Evolutionary conservation across 2,888 invertebrate species (phyloP), one percentile per base, ranked within the genome.

Genomic region (Patella ulyssiponensis): DNA sequence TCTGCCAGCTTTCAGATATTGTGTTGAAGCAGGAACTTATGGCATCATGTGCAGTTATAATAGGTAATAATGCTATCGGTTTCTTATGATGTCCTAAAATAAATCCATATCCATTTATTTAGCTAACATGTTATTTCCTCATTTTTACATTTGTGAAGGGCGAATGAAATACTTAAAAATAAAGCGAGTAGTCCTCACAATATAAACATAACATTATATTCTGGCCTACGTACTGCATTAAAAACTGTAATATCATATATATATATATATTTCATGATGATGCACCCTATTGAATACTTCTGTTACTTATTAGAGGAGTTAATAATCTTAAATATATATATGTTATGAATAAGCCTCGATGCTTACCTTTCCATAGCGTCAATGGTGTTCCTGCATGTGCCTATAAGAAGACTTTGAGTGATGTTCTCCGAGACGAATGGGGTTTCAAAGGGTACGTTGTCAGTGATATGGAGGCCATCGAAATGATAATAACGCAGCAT

Each of bases 351-450:
- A 20, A 17, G 27, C 44, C 44, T 12, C 0, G 23, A 15, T 17
- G 70, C 27, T 17, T 17, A 51, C 15, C 14, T 72, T 17, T 73
- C 2, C 33, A 33, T 0, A 89, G 88, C 78, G 79, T 89, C 4
- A 88, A 88, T 81, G 89, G 88, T 20, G 75, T 89, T 11, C 89
- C 89, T 27, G 85, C 89, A 1, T 89, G 89, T 84, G 86, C 85
- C 44, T 86, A 88, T 80, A 85, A 84, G 73, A 75, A 79, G 56
- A 79, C 89, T 12, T 75, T 89, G 77, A 88, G 86, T 2, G 86
- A 87, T 58, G 80, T 88, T 70, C 77, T 89, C 9, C 76, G 89
- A 9, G 79, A 79, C 14, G 80, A 84, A 27, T 89, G 89, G 88
- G 86, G 85, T 33, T 89, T 88, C 75, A 81, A 82, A 7, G 89